Conservation (phyloP, 2,797 vertebrate genomes). For the Gouania willdenowi region DNA sequence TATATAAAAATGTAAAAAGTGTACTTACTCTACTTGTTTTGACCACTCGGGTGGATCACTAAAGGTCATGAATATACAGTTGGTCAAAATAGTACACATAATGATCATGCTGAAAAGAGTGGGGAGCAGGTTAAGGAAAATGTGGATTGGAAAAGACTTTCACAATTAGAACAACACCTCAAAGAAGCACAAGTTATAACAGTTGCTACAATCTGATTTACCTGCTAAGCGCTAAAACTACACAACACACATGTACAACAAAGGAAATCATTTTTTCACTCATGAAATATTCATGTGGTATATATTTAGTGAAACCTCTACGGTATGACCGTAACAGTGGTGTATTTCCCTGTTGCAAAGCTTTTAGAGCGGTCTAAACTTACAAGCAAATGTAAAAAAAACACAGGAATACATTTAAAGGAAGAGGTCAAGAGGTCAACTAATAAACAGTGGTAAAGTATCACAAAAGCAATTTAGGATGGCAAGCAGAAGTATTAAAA, state of each 20-base stretch:
- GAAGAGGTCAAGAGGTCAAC: neutral
- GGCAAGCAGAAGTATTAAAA: too few relatives aligned
- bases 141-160: slow-evolving; percentile 1
- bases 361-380: neutral
- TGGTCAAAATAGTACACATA: slow-evolving; percentile 99
- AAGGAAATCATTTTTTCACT: slow-evolving; percentile 37
- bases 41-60: slow-evolving; percentile 99
- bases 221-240: slow-evolving; percentile 10
- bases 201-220: neutral
- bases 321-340: slow-evolving; percentile 7
- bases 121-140: slow-evolving; percentile 69
- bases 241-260: slow-evolving; percentile 25
- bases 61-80: slow-evolving; percentile 99
- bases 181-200: neutral
- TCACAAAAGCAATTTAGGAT: too few relatives aligned
- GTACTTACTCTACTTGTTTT: slow-evolving; percentile 99
- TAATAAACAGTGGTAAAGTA: neutral
- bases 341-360: slow-evolving; percentile 3
- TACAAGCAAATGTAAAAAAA: slow-evolving; percentile 2
- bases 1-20: slow-evolving; percentile 14
- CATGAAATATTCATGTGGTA: slow-evolving; percentile 47
- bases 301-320: slow-evolving; percentile 35
- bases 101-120: slow-evolving; percentile 99
- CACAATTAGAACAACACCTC: slow-evolving; percentile 1
- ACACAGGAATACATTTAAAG: neutral